Conservation (phyloP, 2,888 invertebrate genomes). For the Zeuzera pyrina region DNA sequence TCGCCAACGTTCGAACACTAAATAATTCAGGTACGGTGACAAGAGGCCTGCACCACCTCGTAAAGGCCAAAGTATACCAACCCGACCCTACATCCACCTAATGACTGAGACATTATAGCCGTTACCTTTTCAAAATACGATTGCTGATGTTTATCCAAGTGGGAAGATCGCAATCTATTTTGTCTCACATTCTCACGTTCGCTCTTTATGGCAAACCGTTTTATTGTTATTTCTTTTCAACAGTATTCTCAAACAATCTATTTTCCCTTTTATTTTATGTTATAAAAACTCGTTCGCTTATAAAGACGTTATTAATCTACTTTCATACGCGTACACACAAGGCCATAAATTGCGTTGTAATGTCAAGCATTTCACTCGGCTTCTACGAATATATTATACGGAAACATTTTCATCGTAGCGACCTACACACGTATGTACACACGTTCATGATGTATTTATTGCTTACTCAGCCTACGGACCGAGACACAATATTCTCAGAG, state of each 20-base stretch:
- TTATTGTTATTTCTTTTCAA: not conserved
- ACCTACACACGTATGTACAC: no score
- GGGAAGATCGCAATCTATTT: conserved; percentile 17
- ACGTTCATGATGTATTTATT: conserved; percentile 45
- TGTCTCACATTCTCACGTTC: conserved; percentile 7
- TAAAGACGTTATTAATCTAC: no score
- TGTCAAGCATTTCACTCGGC: conserved; percentile 44
- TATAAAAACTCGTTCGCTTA: not conserved
- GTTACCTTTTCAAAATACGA: conserved; percentile 21
- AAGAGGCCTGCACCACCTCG: no score
- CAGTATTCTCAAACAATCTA: not conserved
- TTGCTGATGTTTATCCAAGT: conserved; percentile 19
- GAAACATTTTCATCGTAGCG: conserved; percentile 28
- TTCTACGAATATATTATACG: conserved; percentile 40
- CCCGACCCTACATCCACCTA: no score
- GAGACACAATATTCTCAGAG: conserved; percentile 38
- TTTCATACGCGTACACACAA: no score
- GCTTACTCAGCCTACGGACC: conserved; percentile 29
- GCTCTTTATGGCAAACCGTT: not conserved
- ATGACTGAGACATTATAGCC: conserved; percentile 29
- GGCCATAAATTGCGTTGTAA: conserved; percentile 39
- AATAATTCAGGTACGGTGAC: no score
- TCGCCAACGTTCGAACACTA: no score
- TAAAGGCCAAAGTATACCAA: no score
- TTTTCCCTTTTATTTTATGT: not conserved